Evolutionary conservation across 2,888 invertebrate species (phyloP).

Genomic region (Lasioglossum oenotherae): DNA sequence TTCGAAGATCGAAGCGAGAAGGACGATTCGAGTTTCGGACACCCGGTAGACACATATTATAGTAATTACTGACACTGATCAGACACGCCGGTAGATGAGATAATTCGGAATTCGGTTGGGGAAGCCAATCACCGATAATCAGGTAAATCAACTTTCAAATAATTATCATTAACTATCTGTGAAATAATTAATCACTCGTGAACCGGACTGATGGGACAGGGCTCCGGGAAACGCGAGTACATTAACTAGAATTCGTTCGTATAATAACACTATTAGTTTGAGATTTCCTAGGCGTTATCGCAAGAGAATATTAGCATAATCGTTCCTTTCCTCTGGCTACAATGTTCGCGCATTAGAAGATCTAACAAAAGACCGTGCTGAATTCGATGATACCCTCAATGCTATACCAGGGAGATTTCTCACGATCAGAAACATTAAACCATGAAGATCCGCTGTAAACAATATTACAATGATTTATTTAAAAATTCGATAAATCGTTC

Average conservation of each 20-base stretch:
- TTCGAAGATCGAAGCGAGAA: not conserved
- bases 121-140: not conserved
- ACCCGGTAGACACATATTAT: not conserved
- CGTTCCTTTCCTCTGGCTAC: not conserved
- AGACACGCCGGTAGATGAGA: not conserved
- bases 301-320: not conserved
- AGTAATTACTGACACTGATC: not conserved
- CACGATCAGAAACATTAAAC: not conserved
- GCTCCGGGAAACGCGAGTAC: not conserved
- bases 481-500: not conserved
- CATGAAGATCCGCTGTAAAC: not conserved
- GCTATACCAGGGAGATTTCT: not conserved
- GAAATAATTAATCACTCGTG: not conserved
- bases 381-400: not conserved
- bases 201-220: not conserved
- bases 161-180: not conserved
- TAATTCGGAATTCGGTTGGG: not conserved
- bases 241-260: not conserved
- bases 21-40: not conserved
- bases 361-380: not conserved
- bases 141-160: not conserved
- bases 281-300: not conserved
- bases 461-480: not conserved
- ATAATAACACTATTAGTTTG: not conserved
- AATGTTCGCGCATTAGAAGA: not conserved